Evolutionary conservation across 2,113 vertebrate species (phyloP).

Genomic region (Ifrita kowaldi): DNA sequence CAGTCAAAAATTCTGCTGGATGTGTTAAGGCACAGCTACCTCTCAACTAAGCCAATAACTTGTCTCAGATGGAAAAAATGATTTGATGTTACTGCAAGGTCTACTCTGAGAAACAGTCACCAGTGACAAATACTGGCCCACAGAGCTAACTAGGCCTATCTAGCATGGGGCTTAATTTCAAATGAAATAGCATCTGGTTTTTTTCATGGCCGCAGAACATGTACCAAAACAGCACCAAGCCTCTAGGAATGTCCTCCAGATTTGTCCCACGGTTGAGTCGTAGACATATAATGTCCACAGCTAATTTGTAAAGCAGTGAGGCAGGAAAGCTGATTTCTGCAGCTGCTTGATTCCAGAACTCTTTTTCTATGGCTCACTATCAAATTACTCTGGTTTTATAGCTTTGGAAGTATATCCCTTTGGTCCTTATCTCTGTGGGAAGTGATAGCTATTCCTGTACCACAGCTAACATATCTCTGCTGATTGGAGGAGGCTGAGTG

Average conservation of each 20-base stretch:
- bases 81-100: neutral
- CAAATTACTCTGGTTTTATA: neutral
- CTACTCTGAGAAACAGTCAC: neutral
- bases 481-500: neutral
- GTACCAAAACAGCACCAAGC: neutral
- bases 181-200: neutral
- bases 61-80: neutral
- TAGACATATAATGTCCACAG: neutral
- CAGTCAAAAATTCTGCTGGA: neutral
- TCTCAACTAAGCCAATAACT: neutral
- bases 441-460: neutral
- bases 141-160: neutral
- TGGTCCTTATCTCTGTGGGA: neutral
- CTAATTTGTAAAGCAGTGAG: neutral
- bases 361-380: neutral
- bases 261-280: neutral
- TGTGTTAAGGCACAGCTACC: neutral
- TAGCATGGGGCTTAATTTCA: neutral
- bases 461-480: neutral
- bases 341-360: neutral
- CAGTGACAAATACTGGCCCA: neutral
- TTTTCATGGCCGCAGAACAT: neutral
- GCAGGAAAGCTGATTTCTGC: slow-evolving; percentile 1
- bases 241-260: neutral
- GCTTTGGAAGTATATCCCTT: neutral